A percentile compares a stretch with the other conserved stretches of the same genome.
phyloP scores from a whole-genome alignment of 2,888 invertebrate genomes.

The Eledone cirrhosa region DNA sequence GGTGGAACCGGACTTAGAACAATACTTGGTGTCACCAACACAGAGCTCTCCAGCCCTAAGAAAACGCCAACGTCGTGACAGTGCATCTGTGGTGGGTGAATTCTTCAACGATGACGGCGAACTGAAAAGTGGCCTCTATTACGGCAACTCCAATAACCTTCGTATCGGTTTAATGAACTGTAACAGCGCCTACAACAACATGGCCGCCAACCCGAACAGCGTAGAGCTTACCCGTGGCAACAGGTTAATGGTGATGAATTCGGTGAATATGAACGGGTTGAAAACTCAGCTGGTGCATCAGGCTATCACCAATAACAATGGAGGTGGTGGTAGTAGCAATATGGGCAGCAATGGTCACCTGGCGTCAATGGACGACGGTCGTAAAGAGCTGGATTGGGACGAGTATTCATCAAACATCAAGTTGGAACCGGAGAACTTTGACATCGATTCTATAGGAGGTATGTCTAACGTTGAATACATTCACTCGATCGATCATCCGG shows the following conservation, averaged over 20 bases:
- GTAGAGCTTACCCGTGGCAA: conserved; percentile 21
- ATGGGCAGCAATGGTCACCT: neutral
- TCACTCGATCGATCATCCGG: conserved; percentile 29
- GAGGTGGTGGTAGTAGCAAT: neutral
- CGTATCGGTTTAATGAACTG: neutral
- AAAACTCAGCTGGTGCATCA: conserved; percentile 42
- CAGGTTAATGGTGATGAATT: conserved; percentile 36
- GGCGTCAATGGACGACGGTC: conserved; percentile 30
- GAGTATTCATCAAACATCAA: conserved; percentile 34
- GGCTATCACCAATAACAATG: conserved; percentile 30
- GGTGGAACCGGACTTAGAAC: conserved; percentile 74
- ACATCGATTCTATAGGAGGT: conserved; percentile 31
- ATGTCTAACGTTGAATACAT: conserved; percentile 30
- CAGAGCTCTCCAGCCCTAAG: conserved; percentile 31
- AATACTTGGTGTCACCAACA: conserved; percentile 71
- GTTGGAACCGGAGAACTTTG: conserved; percentile 39
- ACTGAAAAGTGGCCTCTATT: conserved; percentile 25
- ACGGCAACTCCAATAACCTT: conserved; percentile 24
- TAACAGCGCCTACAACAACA: neutral
- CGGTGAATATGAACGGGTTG: conserved; percentile 42
- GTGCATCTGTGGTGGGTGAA: conserved; percentile 75
- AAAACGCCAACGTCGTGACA: conserved; percentile 71
- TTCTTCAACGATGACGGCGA: conserved; percentile 70
- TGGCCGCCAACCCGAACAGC: conserved; percentile 41
- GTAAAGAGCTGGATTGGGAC: conserved; percentile 38